Base-by-base conservation (phyloP, 2,113 vertebrate genomes). In the Salvelinus alpinus region DNA sequence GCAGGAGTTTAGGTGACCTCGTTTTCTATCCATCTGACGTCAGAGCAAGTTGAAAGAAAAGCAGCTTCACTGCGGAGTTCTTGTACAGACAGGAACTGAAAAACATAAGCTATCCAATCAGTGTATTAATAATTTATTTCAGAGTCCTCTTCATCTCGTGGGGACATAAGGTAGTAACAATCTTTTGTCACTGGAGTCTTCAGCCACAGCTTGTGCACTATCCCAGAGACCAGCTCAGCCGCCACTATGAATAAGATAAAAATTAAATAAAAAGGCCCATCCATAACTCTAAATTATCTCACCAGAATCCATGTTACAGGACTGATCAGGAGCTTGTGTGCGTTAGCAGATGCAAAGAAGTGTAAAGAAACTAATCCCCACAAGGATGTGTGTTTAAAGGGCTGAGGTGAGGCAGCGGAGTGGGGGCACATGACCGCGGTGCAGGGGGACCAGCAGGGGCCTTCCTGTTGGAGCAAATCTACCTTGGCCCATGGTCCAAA, bases 391-490 rank as follows among this genome's bases (percentile, higher is more conserved):
- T 14, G 16, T 77, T 80, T 24, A 71, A 22, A 80, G 25, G 22
- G 71, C 44, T 72, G 51, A 71, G 34, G 31, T 74, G 62, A 80
- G 31, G 31, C 27, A 18, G 22, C 34, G 34, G 64, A 34, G 31
- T 12, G 4, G 25, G 13, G 54, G 57, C 76, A 72, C 62, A 68
- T 72, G 64, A 67, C 48, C 0, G 13, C 1, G 3, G 62, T 71
- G 75, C 65, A 78, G 83, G 79, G 68, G 64, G 59, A 29, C 64
- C 79, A 81, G 78, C 69, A 71, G 66, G 84, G 68, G 74, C 64
- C 22, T 88, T 84, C 78, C 87, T 81, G 84, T 84, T 79, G 31
- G 47, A 86, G 69, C 62, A 60, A 0, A 24, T 79, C 69, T 44
- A 54, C 73, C 38, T 68, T 4, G 1, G 54, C 79, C 44, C 51